Base-by-base conservation (phyloP, 2,113 vertebrate genomes). In the Leuciscus idus region DNA sequence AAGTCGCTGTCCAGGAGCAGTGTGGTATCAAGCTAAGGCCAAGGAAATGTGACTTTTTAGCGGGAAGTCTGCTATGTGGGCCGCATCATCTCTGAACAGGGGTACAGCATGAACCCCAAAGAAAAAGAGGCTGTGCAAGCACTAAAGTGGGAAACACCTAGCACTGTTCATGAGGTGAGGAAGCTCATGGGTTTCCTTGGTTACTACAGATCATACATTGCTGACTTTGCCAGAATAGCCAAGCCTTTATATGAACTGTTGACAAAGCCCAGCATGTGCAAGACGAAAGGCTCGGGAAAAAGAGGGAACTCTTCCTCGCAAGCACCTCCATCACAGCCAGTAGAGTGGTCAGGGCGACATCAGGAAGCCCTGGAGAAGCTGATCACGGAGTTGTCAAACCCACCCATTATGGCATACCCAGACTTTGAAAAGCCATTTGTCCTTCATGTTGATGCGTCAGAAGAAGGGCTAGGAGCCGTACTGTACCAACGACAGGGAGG, bases 221-320 rank as follows among this genome's bases (percentile, higher is more conserved):
- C 15, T 36, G 66, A 68, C 28, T 68, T 30, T n/a, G 12, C 15
- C 15, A 30, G 64, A 68, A 68, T 68, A 33, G 64, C 64, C 12
- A 68, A 70, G 28, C 66, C 30, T 2, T 13, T 70, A 8, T 70
- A 70, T 70, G 30, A 36, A 21, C 36, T 39, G 33, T 21, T 72
- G 72, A 82, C 6, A 88, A 85, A 57, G 46, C 4, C 4, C 19
- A 66, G 17, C 3, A 9, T 48, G 57, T 76, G 39, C 59, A 84
- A 30, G 62, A 61, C 52, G 10, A 85, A 48, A 4, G 33, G 9
- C 19, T 83, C 78, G 8, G 81, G 57, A 6, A 46, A 33, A 72
- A 43, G 66, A 75, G 36, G 52, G 50, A 30, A 82, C 61, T 4
- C 33, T 19, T 33, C 13, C 66, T 70, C 12, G 0, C 30, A 36